Evolutionary conservation across 2,797 vertebrate genomes (phyloP).

Genomic region (Tragelaphus eurycerus): DNA sequence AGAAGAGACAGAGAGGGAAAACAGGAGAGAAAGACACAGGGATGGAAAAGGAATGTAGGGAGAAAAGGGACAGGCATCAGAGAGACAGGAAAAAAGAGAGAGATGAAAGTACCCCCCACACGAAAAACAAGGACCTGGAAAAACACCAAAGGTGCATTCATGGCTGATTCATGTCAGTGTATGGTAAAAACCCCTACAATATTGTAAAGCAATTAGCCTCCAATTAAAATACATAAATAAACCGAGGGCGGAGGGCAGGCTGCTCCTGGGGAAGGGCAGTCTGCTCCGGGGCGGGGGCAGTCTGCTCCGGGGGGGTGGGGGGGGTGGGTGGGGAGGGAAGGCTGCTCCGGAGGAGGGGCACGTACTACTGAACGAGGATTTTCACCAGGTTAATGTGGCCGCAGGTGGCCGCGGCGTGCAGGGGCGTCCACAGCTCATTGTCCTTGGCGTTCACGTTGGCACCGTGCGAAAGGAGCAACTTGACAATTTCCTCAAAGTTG

Average conservation of each 20-base stretch:
- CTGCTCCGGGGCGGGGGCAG: not conserved
- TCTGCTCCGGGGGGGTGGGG: not conserved
- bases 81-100: not conserved
- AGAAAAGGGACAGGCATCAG: not conserved
- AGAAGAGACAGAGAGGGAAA: not conserved
- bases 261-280: conserved; percentile 1
- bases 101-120: not conserved
- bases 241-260: not conserved
- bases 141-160: not conserved
- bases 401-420: conserved; percentile 96
- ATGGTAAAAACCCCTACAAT: not conserved
- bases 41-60: not conserved
- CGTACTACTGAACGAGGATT: conserved; percentile 95
- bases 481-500: conserved; percentile 98
- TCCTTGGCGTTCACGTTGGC: conserved; percentile 95
- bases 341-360: conserved; percentile 27
- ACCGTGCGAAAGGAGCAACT: conserved; percentile 91
- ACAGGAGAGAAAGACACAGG: not conserved
- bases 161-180: not conserved
- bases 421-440: conserved; percentile 96
- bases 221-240: not conserved
- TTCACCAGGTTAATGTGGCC: conserved; percentile 96
- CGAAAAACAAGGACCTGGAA: not conserved
- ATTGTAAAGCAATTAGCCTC: not conserved
- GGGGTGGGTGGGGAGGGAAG: too few species aligned